These are phyloP conservation scores for Copidosoma aretas DNA, from an alignment of 2,888 invertebrate species.

Conservation along the genomic window DNA sequence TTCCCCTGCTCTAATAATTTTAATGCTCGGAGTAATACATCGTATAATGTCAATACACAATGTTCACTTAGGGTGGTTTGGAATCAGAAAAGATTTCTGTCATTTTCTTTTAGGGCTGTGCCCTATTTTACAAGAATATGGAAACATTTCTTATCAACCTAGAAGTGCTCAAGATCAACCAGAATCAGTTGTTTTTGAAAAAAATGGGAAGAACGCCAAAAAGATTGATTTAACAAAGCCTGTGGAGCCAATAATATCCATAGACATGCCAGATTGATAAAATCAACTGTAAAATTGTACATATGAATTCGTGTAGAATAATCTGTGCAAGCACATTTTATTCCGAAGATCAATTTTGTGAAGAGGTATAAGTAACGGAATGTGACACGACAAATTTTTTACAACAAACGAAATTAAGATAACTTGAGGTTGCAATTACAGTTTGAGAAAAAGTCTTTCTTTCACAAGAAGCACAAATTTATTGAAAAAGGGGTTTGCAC, in stretches of 20 bases:
- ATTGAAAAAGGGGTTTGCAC: not conserved
- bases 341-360: not conserved
- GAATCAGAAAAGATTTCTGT: constrained; percentile 96
- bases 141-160: constrained; percentile 93
- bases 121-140: constrained; percentile 96
- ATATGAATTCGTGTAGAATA: constrained; percentile 7
- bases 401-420: not conserved
- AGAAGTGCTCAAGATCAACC: constrained; percentile 62
- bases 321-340: not conserved
- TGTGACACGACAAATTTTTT: not conserved
- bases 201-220: constrained; percentile 73
- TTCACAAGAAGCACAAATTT: not conserved
- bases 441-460: not conserved
- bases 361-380: not conserved
- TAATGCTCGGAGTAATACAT: too few relatives aligned
- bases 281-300: constrained; percentile 42
- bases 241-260: constrained; percentile 86
- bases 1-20: too few relatives aligned
- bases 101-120: constrained; percentile 93
- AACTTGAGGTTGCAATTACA: not conserved
- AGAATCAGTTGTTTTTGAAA: constrained; percentile 65
- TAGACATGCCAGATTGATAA: constrained; percentile 88
- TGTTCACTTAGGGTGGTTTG: constrained; percentile 92
- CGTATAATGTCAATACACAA: too few relatives aligned
- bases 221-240: constrained; percentile 83